phyloP scores from a whole-genome alignment of 2,888 invertebrate species.

The Oligia latruncula region DNA sequence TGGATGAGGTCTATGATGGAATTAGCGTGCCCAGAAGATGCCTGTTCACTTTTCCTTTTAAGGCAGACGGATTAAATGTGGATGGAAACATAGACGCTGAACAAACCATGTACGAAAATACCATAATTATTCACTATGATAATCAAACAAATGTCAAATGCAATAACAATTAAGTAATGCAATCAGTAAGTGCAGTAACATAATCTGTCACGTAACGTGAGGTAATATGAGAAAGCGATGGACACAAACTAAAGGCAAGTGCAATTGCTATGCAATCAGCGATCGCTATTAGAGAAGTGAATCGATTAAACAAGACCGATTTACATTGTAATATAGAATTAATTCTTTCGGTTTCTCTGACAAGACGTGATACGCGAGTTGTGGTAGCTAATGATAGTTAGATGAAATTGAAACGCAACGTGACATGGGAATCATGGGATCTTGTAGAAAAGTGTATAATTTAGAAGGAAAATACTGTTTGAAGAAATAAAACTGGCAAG shows the following conservation, averaged over 20 bases:
- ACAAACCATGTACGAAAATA: background rate
- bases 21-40: no score
- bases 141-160: background rate
- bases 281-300: slow-evolving; percentile 63
- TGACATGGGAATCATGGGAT: slow-evolving; percentile 10
- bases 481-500: background rate
- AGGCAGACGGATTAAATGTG: no score
- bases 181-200: slow-evolving; percentile 7
- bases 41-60: no score
- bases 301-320: slow-evolving; percentile 63
- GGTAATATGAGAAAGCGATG: slow-evolving; percentile 78
- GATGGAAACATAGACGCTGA: no score
- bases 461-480: background rate
- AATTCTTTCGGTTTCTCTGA: slow-evolving; percentile 26
- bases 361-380: slow-evolving; percentile 3
- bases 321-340: slow-evolving; percentile 43
- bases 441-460: slow-evolving; percentile 1
- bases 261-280: slow-evolving; percentile 65
- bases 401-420: slow-evolving; percentile 13
- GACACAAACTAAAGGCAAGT: slow-evolving; percentile 59
- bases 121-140: background rate
- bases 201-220: slow-evolving; percentile 45
- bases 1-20: no score
- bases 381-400: background rate
- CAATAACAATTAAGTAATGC: no score